phyloP scores from a whole-genome alignment of 2,797 vertebrate genomes.

The Chanos chanos region DNA sequence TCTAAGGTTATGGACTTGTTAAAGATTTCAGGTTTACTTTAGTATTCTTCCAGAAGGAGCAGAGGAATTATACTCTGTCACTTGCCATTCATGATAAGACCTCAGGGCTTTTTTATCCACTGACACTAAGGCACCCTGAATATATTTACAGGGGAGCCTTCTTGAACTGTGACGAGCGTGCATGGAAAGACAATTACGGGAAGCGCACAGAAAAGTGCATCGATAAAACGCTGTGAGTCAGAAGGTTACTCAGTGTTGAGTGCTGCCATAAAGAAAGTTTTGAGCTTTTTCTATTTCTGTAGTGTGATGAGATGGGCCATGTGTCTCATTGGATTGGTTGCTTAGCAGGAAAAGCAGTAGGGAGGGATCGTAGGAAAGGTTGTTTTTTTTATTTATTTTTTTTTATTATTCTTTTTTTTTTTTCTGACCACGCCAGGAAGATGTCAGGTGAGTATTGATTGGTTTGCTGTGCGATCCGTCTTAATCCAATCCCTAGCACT shows the following conservation, averaged over 20 bases:
- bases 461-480: constrained; percentile 54
- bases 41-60: neutral
- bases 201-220: constrained; percentile 51
- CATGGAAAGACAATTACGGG: constrained; percentile 53
- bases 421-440: constrained; percentile 44
- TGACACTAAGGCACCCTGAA: constrained; percentile 54
- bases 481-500: constrained; percentile 51
- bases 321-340: constrained; percentile 15
- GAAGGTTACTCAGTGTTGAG: constrained; percentile 41
- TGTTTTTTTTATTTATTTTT: too few relatives aligned
- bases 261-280: constrained; percentile 34
- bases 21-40: neutral
- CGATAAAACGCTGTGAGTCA: constrained; percentile 49
- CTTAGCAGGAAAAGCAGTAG: too few relatives aligned
- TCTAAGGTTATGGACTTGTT: neutral
- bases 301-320: constrained; percentile 3
- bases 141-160: constrained; percentile 62
- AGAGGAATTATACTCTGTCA: neutral
- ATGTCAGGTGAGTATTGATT: constrained; percentile 65
- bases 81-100: too few relatives aligned
- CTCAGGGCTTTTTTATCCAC: neutral
- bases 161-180: constrained; percentile 59
- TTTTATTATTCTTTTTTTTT: too few relatives aligned
- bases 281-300: neutral
- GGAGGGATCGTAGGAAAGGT: too few relatives aligned